phyloP scores from a whole-genome alignment of 2,888 invertebrate genomes.

The Priocnemis perturbator region DNA sequence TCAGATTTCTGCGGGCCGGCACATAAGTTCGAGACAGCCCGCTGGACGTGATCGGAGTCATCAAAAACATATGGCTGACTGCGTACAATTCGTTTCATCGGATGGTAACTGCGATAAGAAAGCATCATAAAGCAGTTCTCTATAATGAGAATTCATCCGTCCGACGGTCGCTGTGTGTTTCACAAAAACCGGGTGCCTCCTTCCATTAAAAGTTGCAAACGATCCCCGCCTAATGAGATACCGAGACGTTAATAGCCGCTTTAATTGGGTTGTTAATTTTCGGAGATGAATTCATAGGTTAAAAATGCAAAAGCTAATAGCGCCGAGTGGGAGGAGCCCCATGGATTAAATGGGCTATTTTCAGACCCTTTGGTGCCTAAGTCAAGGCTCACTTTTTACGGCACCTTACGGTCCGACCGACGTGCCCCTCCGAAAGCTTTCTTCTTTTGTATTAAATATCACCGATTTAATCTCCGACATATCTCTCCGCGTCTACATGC shows the following conservation, averaged over 20 bases:
- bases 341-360: conserved; percentile 67
- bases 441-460: conserved; percentile 2
- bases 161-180: conserved; percentile 35
- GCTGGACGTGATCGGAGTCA: no score
- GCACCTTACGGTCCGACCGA: neutral
- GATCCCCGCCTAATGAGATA: conserved; percentile 68
- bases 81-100: conserved; percentile 1
- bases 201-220: conserved; percentile 68
- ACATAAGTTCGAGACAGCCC: no score
- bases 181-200: conserved; percentile 56
- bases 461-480: neutral
- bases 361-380: conserved; percentile 48
- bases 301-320: conserved; percentile 69
- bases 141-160: conserved; percentile 54
- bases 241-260: conserved; percentile 69
- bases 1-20: no score
- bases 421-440: neutral
- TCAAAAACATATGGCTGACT: no score
- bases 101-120: conserved; percentile 41
- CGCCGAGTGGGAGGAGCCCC: conserved; percentile 59
- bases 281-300: conserved; percentile 71
- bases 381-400: conserved; percentile 37
- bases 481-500: no score
- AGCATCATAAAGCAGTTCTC: conserved; percentile 42
- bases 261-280: conserved; percentile 74